A percentile compares a stretch with the other conserved stretches of the same genome.
Conservation (phyloP, 2,888 invertebrate genomes). For the Rhimphoctona megacephalus region DNA sequence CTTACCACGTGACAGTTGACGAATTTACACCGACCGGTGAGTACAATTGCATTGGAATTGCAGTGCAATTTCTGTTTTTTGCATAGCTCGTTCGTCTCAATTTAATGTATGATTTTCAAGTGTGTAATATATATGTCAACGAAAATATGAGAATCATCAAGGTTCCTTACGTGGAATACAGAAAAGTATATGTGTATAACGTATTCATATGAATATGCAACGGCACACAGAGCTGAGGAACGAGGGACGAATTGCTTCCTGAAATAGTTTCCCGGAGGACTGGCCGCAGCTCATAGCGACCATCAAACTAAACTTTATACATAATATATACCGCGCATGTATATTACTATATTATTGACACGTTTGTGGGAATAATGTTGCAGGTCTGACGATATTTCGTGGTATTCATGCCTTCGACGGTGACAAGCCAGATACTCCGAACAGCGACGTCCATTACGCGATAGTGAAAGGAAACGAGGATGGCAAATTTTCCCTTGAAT, state of each 20-base stretch:
- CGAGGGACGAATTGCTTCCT: constrained; percentile 44
- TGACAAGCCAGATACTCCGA: constrained; percentile 95
- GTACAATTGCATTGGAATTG: neutral
- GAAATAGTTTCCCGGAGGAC: constrained; percentile 36
- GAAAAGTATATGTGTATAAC: neutral
- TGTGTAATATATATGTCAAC: neutral
- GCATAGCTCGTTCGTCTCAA: neutral
- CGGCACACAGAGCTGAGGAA: constrained; percentile 13
- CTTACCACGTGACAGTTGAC: constrained; percentile 92
- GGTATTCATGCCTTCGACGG: constrained; percentile 93
- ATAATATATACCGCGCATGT: constrained; percentile 2
- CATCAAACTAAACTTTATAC: constrained; percentile 40
- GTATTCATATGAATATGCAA: constrained; percentile 8
- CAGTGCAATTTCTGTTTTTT: neutral
- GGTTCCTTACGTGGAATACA: neutral
- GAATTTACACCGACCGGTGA: constrained; percentile 92
- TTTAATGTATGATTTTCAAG: neutral
- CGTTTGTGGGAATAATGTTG: constrained; percentile 70
- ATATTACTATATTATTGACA: constrained; percentile 13
- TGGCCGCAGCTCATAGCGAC: constrained; percentile 24
- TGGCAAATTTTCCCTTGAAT: constrained; percentile 93
- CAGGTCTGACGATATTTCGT: constrained; percentile 93
- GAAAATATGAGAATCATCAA: neutral
- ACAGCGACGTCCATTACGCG: constrained; percentile 94
- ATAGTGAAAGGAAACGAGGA: constrained; percentile 90